Conservation (phyloP, 2,888 invertebrate genomes). For the Torymus tubicola region DNA sequence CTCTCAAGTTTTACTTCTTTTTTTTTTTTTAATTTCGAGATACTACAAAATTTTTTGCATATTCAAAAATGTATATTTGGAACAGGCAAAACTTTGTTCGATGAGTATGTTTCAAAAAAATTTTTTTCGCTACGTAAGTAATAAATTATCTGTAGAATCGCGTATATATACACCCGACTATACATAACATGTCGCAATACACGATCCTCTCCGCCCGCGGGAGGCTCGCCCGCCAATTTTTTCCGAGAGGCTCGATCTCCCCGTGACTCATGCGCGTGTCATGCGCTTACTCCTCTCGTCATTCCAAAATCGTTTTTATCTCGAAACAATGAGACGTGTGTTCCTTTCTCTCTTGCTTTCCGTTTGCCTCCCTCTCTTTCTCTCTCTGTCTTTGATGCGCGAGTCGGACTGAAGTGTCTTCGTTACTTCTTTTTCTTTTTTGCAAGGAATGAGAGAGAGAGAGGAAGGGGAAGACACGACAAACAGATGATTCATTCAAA, state of each 20-base stretch:
- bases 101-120: no score
- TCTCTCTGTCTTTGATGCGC: not conserved
- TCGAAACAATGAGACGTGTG: conserved; percentile 9
- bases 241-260: not conserved
- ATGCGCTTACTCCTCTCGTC: not conserved
- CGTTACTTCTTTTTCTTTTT: not conserved
- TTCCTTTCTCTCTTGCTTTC: not conserved
- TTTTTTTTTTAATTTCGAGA: no score
- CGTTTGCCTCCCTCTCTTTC: not conserved
- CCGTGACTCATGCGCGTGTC: conserved; percentile 8
- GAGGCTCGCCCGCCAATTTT: not conserved
- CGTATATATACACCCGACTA: no score
- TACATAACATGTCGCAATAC: no score
- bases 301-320: conserved; percentile 27
- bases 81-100: no score
- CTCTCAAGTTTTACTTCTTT: no score
- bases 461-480: not conserved
- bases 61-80: no score
- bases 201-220: no score
- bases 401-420: not conserved
- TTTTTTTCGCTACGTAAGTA: no score
- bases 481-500: conserved; percentile 20
- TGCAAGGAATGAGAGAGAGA: not conserved
- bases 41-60: no score
- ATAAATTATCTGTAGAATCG: no score